These are phyloP conservation scores for Fregetta grallaria DNA, from an alignment of 2,113 vertebrate genomes.

Conservation along the genomic window DNA sequence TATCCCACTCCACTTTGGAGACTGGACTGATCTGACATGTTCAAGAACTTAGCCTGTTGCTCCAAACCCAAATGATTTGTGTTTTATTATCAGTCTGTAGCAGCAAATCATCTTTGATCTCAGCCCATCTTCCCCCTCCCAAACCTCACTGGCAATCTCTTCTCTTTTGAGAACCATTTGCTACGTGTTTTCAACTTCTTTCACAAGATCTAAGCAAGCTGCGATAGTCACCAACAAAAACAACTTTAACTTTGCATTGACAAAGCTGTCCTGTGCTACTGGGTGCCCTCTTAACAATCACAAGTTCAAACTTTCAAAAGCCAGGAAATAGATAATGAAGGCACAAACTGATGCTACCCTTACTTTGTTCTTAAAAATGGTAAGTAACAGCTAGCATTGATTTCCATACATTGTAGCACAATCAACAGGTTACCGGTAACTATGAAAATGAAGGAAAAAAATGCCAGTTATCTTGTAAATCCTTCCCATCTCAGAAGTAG, in stretches of 20 bases:
- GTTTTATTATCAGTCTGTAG: neutral
- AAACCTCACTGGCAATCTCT: neutral
- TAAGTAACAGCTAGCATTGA: neutral
- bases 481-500: neutral
- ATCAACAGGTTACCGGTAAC: neutral
- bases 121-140: neutral
- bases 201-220: neutral
- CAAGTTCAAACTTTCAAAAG: neutral
- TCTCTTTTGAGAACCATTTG: neutral
- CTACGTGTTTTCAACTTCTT: neutral
- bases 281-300: neutral
- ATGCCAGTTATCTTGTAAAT: neutral
- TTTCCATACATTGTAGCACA: neutral
- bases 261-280: neutral
- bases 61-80: neutral
- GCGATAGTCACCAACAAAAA: neutral
- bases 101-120: neutral
- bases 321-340: neutral
- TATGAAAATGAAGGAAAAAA: neutral
- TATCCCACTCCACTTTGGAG: neutral
- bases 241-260: neutral
- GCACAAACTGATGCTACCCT: neutral
- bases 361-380: neutral
- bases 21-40: neutral
- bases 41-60: neutral